phyloP scores from a whole-genome alignment of 1,140 invertebrate genomes.

The Aphidius ervi region DNA sequence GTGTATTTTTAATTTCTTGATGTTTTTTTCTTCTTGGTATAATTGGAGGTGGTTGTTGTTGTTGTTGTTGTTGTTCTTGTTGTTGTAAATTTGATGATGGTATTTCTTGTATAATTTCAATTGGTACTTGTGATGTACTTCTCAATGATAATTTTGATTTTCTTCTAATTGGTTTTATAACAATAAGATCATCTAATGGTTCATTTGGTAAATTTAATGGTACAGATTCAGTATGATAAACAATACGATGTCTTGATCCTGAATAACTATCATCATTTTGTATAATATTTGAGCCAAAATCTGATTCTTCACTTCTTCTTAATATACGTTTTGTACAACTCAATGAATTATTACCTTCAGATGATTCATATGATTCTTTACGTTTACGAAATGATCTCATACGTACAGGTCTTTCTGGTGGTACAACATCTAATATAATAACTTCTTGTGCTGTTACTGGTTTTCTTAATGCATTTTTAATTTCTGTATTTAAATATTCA shows the following conservation, averaged over 20 bases:
- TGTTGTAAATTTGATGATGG: constrained; percentile 6
- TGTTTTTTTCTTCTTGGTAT: constrained; percentile 19
- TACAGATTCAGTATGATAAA: constrained; percentile 42
- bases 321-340: constrained; percentile 36
- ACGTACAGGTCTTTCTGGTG: constrained; percentile 40
- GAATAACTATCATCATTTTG: constrained; percentile 32
- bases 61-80: constrained; percentile 4
- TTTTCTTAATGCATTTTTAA: constrained; percentile 69
- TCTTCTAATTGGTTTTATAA: constrained; percentile 44
- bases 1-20: constrained; percentile 1
- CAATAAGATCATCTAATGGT: constrained; percentile 45
- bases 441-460: constrained; percentile 57
- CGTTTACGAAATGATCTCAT: constrained; percentile 40
- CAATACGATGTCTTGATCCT: constrained; percentile 36
- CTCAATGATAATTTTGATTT: constrained; percentile 39
- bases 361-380: constrained; percentile 32
- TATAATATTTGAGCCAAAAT: constrained; percentile 26
- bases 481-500: constrained; percentile 70
- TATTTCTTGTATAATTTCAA: constrained; percentile 21
- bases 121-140: constrained; percentile 28
- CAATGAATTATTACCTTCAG: constrained; percentile 30
- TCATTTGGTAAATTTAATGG: constrained; percentile 25
- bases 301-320: constrained; percentile 42
- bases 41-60: constrained; percentile 1
- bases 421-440: constrained; percentile 16